Evolutionary conservation across 2,113 vertebrate genomes (phyloP).

Genomic region (Rhombomys opimus): DNA sequence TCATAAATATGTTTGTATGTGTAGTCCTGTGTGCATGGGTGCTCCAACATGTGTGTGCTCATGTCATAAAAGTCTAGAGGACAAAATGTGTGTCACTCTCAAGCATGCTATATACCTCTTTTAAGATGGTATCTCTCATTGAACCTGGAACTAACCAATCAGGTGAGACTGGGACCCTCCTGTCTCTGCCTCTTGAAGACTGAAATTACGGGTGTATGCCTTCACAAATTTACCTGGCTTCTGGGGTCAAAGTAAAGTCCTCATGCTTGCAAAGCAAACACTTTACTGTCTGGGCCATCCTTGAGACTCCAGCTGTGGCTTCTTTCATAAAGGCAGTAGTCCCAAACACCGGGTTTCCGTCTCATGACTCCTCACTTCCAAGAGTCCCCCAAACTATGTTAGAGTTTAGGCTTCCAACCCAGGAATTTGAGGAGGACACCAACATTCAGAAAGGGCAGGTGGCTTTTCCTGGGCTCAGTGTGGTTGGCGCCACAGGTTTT

Average conservation of each 20-base stretch:
- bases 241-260: background rate
- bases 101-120: background rate
- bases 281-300: background rate
- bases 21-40: background rate
- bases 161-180: background rate
- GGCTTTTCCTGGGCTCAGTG: background rate
- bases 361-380: background rate
- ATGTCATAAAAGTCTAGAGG: background rate
- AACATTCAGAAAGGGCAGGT: background rate
- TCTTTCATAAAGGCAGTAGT: background rate
- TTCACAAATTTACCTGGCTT: background rate
- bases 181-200: background rate
- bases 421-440: no score
- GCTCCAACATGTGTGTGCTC: background rate
- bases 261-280: background rate
- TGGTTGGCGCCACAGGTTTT: background rate
- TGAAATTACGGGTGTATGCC: background rate
- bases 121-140: background rate
- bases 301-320: background rate
- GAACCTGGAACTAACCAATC: background rate
- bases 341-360: fast-evolving
- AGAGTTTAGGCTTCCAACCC: background rate
- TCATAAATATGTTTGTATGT: background rate
- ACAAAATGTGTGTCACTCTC: background rate
- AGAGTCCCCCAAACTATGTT: background rate